Percentiles rank a stretch among this genome's conserved stretches.
Evolutionary conservation across 2,797 vertebrate genomes (phyloP).

Genomic region (Sebastes alutus): DNA sequence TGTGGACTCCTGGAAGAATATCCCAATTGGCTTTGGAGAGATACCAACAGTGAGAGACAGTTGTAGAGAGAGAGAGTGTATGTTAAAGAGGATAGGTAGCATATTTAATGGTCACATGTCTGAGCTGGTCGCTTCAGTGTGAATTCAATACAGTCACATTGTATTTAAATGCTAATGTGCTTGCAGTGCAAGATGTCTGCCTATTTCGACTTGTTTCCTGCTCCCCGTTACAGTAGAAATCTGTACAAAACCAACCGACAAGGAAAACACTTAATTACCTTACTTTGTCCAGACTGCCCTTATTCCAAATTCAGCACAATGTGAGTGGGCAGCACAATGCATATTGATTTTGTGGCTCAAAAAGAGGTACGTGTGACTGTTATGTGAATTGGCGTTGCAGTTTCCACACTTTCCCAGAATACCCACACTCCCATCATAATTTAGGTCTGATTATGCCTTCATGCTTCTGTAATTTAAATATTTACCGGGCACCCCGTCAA

Average conservation of each 20-base stretch:
- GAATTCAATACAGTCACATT: conserved; percentile 16
- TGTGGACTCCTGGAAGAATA: background rate
- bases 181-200: conserved; percentile 20
- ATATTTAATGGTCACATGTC: conserved; percentile 20
- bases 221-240: conserved; percentile 18
- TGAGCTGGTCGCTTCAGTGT: background rate
- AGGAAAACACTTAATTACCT: conserved; percentile 69
- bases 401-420: conserved; percentile 22
- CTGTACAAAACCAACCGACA: conserved; percentile 30
- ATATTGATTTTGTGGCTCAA: conserved; percentile 69
- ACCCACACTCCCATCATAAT: conserved; percentile 57
- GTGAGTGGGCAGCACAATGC: conserved; percentile 62
- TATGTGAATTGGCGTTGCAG: conserved; percentile 57
- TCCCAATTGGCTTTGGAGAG: background rate
- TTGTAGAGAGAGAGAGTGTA: background rate
- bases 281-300: conserved; percentile 58
- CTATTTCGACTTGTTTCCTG: conserved; percentile 10
- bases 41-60: background rate
- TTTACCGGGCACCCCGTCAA: conserved; percentile 72
- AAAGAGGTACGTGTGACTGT: conserved; percentile 51
- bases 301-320: conserved; percentile 58
- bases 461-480: conserved; percentile 78
- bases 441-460: conserved; percentile 76
- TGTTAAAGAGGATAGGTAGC: background rate
- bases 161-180: conserved; percentile 37